Evolutionary conservation across 2,797 vertebrate species (phyloP).

Genomic region (Pagetopsis macropterus): DNA sequence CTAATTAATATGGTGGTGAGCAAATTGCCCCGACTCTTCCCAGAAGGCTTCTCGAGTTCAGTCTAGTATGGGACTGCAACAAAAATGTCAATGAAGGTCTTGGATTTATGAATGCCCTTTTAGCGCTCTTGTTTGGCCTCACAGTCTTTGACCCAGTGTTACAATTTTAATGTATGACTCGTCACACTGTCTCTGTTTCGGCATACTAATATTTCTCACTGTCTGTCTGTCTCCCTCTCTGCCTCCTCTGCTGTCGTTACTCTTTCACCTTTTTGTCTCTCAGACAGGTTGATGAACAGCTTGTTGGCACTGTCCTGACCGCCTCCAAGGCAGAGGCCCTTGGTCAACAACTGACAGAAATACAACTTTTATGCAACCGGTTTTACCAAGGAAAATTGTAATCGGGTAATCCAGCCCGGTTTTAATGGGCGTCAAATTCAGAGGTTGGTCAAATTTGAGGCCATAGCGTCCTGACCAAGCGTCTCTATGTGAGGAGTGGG

Average conservation of each 20-base stretch:
- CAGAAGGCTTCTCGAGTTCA: neutral
- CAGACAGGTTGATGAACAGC: slow-evolving; percentile 27
- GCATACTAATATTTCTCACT: neutral
- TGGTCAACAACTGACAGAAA: slow-evolving; percentile 5
- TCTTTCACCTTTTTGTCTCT: slow-evolving; percentile 4
- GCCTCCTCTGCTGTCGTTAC: slow-evolving; percentile 14
- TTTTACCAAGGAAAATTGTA: neutral
- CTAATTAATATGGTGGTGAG: slow-evolving; percentile 8
- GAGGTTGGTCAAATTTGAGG: too few species aligned
- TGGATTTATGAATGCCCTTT: slow-evolving; percentile 8
- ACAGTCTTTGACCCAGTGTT: neutral
- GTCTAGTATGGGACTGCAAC: neutral
- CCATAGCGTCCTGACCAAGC: too few species aligned
- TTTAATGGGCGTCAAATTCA: too few species aligned
- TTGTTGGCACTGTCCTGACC: slow-evolving; percentile 31
- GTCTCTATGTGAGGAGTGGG: too few species aligned
- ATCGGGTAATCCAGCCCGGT: too few species aligned
- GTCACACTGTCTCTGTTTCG: slow-evolving; percentile 5
- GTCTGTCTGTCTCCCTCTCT: slow-evolving; percentile 7
- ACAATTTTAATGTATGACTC: slow-evolving; percentile 12
- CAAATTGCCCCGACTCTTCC: neutral
- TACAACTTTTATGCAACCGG: neutral
- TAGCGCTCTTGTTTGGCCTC: neutral
- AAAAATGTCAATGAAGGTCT: slow-evolving; percentile 13
- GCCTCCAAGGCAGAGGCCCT: slow-evolving; percentile 13